Percentiles rank a stretch among this genome's conserved stretches.
phyloP scores from a whole-genome alignment of 2,113 vertebrate genomes.

The Paradisaea rubra region DNA sequence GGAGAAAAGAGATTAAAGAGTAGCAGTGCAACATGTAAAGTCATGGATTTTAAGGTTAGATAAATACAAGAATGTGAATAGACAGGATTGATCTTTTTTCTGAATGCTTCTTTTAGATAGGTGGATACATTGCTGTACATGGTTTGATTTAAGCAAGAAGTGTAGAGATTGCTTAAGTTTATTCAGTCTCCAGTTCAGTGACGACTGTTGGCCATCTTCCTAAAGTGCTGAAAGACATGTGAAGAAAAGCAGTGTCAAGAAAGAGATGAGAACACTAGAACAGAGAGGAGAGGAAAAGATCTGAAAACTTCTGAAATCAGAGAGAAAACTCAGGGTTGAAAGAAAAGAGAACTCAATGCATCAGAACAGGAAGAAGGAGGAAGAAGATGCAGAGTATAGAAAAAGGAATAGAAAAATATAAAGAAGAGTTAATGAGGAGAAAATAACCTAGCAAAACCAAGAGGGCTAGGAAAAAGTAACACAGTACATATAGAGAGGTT shows the following conservation, averaged over 20 bases:
- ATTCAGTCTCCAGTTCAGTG: not conserved
- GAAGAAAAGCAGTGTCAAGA: not conserved
- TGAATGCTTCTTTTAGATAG: not conserved
- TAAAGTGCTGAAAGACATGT: not conserved
- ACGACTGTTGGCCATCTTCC: not conserved
- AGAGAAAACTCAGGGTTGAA: not conserved
- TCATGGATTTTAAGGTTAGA: not conserved
- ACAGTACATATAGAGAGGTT: fast-evolving
- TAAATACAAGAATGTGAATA: not conserved
- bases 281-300: not conserved
- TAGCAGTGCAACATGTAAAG: not conserved
- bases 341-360: not conserved
- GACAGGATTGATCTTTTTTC: not conserved
- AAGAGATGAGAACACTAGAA: not conserved
- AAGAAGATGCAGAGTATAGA: not conserved
- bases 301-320: not conserved
- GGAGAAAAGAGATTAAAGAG: not conserved
- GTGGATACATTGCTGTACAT: not conserved
- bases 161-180: not conserved
- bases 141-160: not conserved
- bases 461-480: not conserved
- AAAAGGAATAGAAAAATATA: not conserved
- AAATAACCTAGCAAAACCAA: not conserved
- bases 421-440: not conserved
- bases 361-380: not conserved